Evolutionary conservation across 2,113 vertebrate genomes (phyloP).

Genomic region (Grammomys surdaster): DNA sequence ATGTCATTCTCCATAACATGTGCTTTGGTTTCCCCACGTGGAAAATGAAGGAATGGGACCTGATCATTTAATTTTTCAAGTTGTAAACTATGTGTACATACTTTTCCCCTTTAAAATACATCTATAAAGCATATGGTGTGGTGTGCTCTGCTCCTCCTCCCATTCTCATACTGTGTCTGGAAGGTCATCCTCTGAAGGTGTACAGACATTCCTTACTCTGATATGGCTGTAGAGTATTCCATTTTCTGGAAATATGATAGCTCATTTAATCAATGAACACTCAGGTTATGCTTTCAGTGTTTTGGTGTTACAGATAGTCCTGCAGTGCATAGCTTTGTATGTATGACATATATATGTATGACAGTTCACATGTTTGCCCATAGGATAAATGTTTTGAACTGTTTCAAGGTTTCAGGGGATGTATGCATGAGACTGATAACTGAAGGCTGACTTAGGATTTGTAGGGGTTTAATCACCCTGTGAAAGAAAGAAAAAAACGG

Average conservation of each 20-base stretch:
- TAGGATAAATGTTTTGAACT: constrained; percentile 44
- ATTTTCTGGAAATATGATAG: constrained; percentile 21
- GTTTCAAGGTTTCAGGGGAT: neutral
- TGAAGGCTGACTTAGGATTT: constrained; percentile 19
- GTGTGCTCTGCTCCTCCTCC: neutral
- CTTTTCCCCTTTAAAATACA: neutral
- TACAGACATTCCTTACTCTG: constrained; percentile 15
- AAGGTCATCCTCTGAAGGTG: constrained; percentile 12
- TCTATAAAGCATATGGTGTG: neutral
- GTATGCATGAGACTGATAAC: constrained; percentile 3
- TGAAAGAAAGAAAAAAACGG: constrained; percentile 8
- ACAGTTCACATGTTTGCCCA: constrained; percentile 1
- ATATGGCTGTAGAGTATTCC: neutral
- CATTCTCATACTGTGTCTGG: neutral
- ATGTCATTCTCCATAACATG: neutral
- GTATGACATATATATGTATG: neutral
- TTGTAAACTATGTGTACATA: neutral
- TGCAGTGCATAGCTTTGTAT: neutral
- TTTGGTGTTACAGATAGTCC: neutral
- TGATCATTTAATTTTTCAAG: constrained; percentile 14
- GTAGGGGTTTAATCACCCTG: constrained; percentile 32
- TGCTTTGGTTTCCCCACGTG: constrained; percentile 6
- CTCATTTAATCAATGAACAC: constrained; percentile 13
- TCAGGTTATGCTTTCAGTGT: constrained; percentile 48
- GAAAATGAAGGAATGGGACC: constrained; percentile 43